Percentiles rank a stretch among this genome's conserved stretches.
Conservation (phyloP, 2,113 vertebrate species). For the Pachypanchax playfairii region DNA sequence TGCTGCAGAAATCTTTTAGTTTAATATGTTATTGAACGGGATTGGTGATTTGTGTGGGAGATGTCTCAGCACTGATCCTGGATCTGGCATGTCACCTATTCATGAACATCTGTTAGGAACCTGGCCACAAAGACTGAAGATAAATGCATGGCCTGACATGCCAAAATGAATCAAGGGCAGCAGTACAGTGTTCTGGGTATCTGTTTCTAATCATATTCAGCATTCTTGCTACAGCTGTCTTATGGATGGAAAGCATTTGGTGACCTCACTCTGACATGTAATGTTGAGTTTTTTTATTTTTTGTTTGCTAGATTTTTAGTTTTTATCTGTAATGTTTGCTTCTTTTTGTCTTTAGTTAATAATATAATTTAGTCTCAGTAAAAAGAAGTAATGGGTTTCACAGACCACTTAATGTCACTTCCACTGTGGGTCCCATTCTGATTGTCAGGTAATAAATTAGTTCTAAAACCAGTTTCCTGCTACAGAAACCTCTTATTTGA, state of each 20-base stretch:
- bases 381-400: not conserved
- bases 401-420: slow-evolving; percentile 2
- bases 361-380: not conserved
- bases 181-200: slow-evolving; percentile 7
- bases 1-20: not conserved
- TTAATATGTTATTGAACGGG: not conserved
- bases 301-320: not conserved
- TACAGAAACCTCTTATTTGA: slow-evolving; percentile 23
- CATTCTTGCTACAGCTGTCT: slow-evolving; percentile 33
- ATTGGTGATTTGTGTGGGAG: slow-evolving; percentile 13
- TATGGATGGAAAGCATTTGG: slow-evolving; percentile 45
- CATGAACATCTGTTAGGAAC: slow-evolving; percentile 29
- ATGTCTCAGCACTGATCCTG: not conserved
- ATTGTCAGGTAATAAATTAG: slow-evolving; percentile 16
- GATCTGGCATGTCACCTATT: slow-evolving; percentile 7
- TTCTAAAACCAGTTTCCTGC: slow-evolving; percentile 7
- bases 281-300: slow-evolving; percentile 11
- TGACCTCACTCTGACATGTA: slow-evolving; percentile 37
- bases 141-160: slow-evolving; percentile 28
- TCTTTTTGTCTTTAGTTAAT: too few relatives aligned
- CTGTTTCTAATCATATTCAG: slow-evolving; percentile 47
- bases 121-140: slow-evolving; percentile 27
- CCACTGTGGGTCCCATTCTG: not conserved
- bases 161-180: slow-evolving; percentile 37
- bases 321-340: too few relatives aligned